Evolutionary conservation across 2,113 vertebrate genomes (phyloP), one percentile per base, ranked within the genome.

Genomic region (Alexandromys fortis): DNA sequence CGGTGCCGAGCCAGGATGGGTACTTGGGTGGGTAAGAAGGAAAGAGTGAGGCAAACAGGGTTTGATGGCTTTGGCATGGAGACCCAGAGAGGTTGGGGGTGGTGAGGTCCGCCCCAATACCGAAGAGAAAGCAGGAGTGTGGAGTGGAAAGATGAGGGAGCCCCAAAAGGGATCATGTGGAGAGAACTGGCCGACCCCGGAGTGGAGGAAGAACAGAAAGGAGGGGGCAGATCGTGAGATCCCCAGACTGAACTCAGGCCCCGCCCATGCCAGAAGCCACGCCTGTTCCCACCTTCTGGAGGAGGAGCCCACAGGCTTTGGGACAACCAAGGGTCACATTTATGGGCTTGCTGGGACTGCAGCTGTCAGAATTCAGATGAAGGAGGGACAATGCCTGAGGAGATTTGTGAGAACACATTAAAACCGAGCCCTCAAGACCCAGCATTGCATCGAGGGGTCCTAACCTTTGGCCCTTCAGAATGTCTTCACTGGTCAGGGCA

Each of bases 141-240:
- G 45, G 85, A 42, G 61, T 67, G n/a, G 38, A 47, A 67, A 49
- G 65, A 4, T 13, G 24, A 77, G 86, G 75, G 91, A 95, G 86
- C 76, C 67, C 49, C 68, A 70, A 81, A 68, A 63, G 38, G 58
- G 65, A 42, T 33, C 7, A 24, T 19, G 49, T 45, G 42, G 65
- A 79, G 79, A 79, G 63, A 93, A 76, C 55, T 52, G 79, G 88
- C 79, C 3, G 68, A 78, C 90, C 1, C 58, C 3, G 77, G 90
- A 61, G 86, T 7, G 65, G 70, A 65, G 1, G 14, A 81, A 86
- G 91, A 95, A 95, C 96, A 86, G 97, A 94, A 96, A 97, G 96
- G 96, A 0, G 93, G 94, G 55, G 97, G 83, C 55, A 91, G 96
- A 72, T 89, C 94, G 94, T 89, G 89, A 86, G 86, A 67, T 94